Evolutionary conservation across 2,113 vertebrate genomes (phyloP).

Genomic region (Candoia aspera): DNA sequence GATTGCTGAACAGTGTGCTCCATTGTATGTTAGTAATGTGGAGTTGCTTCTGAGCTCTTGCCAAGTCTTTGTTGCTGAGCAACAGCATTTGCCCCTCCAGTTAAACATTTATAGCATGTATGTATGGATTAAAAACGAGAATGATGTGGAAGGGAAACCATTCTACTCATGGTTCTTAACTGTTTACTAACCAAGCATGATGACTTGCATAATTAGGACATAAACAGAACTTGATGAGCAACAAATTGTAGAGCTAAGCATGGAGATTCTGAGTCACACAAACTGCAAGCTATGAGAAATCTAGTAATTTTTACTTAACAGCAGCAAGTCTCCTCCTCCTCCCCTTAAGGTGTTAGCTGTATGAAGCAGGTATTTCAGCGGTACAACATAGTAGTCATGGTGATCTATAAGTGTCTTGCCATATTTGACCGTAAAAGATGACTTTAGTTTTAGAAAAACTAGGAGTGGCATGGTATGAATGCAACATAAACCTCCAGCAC

Average conservation of each 20-base stretch:
- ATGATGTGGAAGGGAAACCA: constrained; percentile 35
- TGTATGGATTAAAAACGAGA: constrained; percentile 60
- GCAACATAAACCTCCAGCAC: neutral
- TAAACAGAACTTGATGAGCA: neutral
- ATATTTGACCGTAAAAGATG: neutral
- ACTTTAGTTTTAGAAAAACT: neutral
- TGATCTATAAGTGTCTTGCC: neutral
- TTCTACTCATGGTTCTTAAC: constrained; percentile 45
- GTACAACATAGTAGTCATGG: neutral
- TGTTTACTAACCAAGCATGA: constrained; percentile 45
- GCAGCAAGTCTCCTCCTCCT: neutral
- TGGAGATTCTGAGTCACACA: neutral
- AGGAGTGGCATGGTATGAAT: neutral
- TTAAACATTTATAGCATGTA: constrained; percentile 58
- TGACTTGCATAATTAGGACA: neutral
- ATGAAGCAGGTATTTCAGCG: neutral
- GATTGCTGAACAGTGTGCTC: constrained; percentile 56
- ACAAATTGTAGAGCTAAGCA: neutral
- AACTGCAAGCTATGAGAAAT: rapidly evolving
- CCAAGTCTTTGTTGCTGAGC: constrained; percentile 70
- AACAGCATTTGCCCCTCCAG: constrained; percentile 64
- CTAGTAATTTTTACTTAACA: neutral
- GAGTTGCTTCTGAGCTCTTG: constrained; percentile 58
- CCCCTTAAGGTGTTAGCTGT: neutral
- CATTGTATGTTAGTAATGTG: constrained; percentile 61